Evolutionary conservation across 2,797 vertebrate genomes (phyloP).

Genomic region (Artibeus jamaicensis): DNA sequence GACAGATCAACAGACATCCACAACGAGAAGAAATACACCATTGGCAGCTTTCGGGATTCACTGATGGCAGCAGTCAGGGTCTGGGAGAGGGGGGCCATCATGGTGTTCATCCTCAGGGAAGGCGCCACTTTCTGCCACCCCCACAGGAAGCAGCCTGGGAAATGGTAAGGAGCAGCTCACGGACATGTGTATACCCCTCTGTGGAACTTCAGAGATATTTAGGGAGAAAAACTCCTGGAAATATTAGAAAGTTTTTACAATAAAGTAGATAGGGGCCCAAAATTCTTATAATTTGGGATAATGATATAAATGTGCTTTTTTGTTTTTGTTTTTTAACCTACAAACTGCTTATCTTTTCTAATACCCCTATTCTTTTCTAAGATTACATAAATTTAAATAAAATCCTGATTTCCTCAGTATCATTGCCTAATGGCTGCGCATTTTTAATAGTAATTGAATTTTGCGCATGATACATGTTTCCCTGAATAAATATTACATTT

Average conservation of each 20-base stretch:
- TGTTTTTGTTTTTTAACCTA: neutral
- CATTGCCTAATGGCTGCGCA: neutral
- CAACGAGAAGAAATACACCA: neutral
- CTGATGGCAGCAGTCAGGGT: neutral
- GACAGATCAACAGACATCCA: neutral
- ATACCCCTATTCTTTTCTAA: neutral
- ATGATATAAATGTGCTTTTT: neutral
- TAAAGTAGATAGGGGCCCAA: neutral
- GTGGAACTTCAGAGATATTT: neutral
- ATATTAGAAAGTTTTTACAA: neutral
- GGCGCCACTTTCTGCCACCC: neutral
- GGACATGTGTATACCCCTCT: neutral
- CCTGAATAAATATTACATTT: neutral
- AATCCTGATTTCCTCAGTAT: neutral
- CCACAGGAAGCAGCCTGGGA: neutral
- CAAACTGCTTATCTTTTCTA: neutral
- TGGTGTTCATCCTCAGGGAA: neutral
- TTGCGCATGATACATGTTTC: neutral
- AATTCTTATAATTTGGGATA: neutral
- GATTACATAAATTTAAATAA: neutral
- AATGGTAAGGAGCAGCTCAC: neutral
- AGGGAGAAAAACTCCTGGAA: neutral
- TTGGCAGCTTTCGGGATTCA: neutral
- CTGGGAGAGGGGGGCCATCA: neutral
- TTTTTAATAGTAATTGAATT: neutral